phyloP scores from a whole-genome alignment of 1,140 invertebrate species.

The Pseudoatta argentina region DNA sequence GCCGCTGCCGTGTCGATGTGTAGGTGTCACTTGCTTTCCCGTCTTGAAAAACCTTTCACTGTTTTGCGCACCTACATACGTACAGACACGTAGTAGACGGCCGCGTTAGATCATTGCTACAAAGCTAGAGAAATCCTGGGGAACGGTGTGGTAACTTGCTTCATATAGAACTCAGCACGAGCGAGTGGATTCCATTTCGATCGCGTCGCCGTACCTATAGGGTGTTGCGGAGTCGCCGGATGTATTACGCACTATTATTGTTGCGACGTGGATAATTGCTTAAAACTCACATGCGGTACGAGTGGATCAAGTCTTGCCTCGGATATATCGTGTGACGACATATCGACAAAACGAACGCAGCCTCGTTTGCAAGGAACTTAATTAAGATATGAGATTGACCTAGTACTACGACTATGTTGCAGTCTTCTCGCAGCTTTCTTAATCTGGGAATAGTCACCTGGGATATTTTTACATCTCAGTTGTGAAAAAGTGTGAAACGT shows the following conservation, averaged over 20 bases:
- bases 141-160: slow-evolving; percentile 59
- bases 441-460: no score
- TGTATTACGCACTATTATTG: slow-evolving; percentile 5
- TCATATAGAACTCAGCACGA: slow-evolving; percentile 14
- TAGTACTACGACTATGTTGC: neutral
- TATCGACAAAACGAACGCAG: slow-evolving; percentile 1
- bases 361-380: neutral
- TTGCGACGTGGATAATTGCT: slow-evolving; percentile 18
- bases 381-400: slow-evolving; percentile 65
- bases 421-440: neutral
- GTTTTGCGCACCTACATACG: slow-evolving; percentile 74
- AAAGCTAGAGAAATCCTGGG: slow-evolving; percentile 66
- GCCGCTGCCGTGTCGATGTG: slow-evolving; percentile 50
- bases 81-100: slow-evolving; percentile 69
- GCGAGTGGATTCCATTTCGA: slow-evolving; percentile 47
- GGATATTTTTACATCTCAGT: no score
- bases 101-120: slow-evolving; percentile 62
- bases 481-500: no score
- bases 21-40: slow-evolving; percentile 80
- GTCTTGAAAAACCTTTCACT: slow-evolving; percentile 80
- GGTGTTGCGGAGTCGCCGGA: slow-evolving; percentile 29
- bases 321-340: slow-evolving; percentile 2
- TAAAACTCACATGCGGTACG: neutral
- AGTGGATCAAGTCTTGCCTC: neutral
- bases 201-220: neutral